A percentile compares a stretch with the other conserved stretches of the same genome.
Conservation (phyloP, 2,113 vertebrate genomes). For the Ictalurus punctatus region DNA sequence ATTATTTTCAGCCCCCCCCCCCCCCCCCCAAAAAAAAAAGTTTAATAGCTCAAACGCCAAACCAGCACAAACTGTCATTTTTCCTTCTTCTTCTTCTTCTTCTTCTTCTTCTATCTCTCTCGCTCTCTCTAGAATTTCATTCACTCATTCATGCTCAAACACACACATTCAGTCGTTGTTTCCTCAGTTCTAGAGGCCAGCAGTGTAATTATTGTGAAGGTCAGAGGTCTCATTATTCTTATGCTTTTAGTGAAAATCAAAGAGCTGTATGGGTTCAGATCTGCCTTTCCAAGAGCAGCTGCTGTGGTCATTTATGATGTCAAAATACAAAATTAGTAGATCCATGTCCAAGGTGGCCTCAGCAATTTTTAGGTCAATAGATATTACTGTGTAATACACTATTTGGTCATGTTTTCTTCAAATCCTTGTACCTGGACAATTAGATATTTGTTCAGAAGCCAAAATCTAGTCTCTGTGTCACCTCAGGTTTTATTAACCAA, state of each 20-base stretch:
- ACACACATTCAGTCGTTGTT: constrained; percentile 13
- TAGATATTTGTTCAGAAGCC: neutral
- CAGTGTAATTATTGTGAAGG: constrained; percentile 31
- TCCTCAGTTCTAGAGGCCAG: constrained; percentile 27
- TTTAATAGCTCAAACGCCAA: too few species aligned
- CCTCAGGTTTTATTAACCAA: neutral
- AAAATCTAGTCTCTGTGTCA: neutral
- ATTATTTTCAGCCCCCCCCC: too few species aligned
- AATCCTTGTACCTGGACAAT: neutral
- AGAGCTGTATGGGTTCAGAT: constrained; percentile 11
- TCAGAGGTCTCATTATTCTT: constrained; percentile 29
- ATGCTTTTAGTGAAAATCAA: constrained; percentile 17
- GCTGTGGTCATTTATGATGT: constrained; percentile 37
- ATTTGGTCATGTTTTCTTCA: neutral
- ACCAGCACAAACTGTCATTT: too few species aligned
- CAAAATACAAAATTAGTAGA: constrained; percentile 2
- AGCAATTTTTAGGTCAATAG: neutral
- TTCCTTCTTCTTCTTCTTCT: neutral
- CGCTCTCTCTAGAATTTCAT: neutral
- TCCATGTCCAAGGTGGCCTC: neutral
- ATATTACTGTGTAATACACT: neutral
- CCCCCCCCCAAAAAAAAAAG: too few species aligned
- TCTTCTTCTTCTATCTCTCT: neutral
- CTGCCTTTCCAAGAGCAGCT: constrained; percentile 21
- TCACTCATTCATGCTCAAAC: neutral